Conservation (phyloP, 2,113 vertebrate genomes). For the Boleophthalmus pectinirostris region DNA sequence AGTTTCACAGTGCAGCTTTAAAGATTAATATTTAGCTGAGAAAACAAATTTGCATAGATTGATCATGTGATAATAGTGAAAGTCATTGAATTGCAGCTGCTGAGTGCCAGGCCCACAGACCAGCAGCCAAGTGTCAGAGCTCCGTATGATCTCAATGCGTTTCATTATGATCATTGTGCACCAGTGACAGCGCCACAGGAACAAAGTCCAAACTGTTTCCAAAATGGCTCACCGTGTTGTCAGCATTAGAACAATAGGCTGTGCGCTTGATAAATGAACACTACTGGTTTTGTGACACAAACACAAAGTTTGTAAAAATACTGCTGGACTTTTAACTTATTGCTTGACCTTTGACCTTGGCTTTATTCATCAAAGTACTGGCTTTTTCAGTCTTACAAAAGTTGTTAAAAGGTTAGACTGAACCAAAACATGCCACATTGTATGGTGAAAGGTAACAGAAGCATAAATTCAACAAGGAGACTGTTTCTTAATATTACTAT, state of each 20-base stretch:
- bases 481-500: background rate
- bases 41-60: background rate
- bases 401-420: background rate
- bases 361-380: constrained; percentile 22
- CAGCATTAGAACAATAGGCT: constrained; percentile 21
- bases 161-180: constrained; percentile 20
- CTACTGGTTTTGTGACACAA: constrained; percentile 11
- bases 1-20: too few species aligned
- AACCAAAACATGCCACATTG: too few species aligned
- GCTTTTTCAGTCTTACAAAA: constrained; percentile 3
- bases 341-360: constrained; percentile 32
- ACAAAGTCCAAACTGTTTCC: constrained; percentile 24
- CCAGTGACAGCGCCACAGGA: background rate
- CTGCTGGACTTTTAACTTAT: constrained; percentile 16
- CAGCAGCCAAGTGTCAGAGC: constrained; percentile 8
- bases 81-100: constrained; percentile 4
- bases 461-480: background rate
- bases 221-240: constrained; percentile 17
- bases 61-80: background rate
- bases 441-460: background rate
- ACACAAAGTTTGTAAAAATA: constrained; percentile 21
- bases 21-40: background rate
- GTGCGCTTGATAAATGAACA: constrained; percentile 33
- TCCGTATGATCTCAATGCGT: constrained; percentile 14
- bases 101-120: background rate